A percentile compares a stretch with the other conserved stretches of the same genome.
These are phyloP conservation scores for Cactoblastis cactorum DNA, from an alignment of 2,888 invertebrate genomes.

Conservation along the genomic window DNA sequence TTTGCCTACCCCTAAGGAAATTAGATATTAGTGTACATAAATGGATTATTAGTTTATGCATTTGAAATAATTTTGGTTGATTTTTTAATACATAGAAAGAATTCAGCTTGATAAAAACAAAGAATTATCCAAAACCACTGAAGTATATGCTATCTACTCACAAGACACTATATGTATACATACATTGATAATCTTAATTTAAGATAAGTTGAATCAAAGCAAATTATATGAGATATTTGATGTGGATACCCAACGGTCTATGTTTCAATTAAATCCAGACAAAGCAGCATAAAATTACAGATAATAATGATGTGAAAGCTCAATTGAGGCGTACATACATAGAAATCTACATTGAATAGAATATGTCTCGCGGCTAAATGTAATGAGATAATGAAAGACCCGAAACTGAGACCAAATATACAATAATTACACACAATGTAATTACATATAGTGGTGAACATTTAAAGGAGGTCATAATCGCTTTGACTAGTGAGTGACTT, in stretches of 20 bases:
- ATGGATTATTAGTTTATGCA: too few species aligned
- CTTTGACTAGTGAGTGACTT: not conserved
- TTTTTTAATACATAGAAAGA: too few species aligned
- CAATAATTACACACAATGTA: constrained; percentile 29
- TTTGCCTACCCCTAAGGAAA: too few species aligned
- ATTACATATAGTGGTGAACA: constrained; percentile 11
- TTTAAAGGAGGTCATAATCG: not conserved
- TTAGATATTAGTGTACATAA: too few species aligned
- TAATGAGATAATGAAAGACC: constrained; percentile 26
- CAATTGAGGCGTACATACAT: constrained; percentile 11
- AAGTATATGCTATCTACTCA: too few species aligned
- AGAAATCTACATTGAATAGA: constrained; percentile 19
- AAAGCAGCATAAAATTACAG: not conserved
- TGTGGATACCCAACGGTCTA: not conserved
- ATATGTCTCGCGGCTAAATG: constrained; percentile 31
- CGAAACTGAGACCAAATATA: constrained; percentile 21
- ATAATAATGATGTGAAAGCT: constrained; percentile 2
- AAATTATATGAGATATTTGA: not conserved
- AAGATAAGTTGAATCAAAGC: too few species aligned
- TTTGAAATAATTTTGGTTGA: too few species aligned
- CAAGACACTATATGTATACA: too few species aligned
- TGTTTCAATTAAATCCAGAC: not conserved
- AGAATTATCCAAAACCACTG: too few species aligned
- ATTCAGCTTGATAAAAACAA: too few species aligned
- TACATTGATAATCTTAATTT: too few species aligned